Evolutionary conservation across 2,797 vertebrate species (phyloP), one percentile per base, ranked within the genome.

Genomic region (Nyctibius grandis): DNA sequence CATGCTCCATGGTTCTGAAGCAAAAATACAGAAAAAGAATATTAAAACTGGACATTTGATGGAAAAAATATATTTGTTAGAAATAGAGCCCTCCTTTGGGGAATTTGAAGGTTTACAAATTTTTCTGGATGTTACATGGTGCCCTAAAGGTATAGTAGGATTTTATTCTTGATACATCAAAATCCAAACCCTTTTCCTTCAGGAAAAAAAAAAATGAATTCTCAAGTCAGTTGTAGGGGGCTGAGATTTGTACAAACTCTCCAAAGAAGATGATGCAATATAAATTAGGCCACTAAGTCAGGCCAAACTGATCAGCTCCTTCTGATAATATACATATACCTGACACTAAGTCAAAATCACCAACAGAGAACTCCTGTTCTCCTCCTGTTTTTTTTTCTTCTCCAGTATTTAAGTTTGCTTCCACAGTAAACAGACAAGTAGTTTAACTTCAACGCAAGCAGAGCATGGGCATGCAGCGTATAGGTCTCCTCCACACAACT

Each of bases 391-490:
- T 44, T 51, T 23, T 17, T 51, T 26, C 4, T 38, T 33, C 50
- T 75, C 22, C 12, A 38, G 6, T 23, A 12, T 13, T 64, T 33
- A 26, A 54, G 47, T 57, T 44, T 89, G 15, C 4, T 48, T 64
- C 45, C 33, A 12, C 16, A 50, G 6, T 6, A 47, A 87, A 68
- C 9, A 8, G 53, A 12, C 31, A 6, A 38, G n/a, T 2, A 33
- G 42, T 67, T 87, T 16, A 74, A 61, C 42, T 77, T 45, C 14
- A 25, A 0, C 2, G 25, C 9, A 69, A 60, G 63, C 45, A 44
- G 12, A n/a, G 15, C 20, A 51, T 4, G 10, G 23, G 28, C 15
- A 36, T 13, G 11, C 5, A 57, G 26, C 1, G 1, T 6, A 9
- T 0, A 83, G 29, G 26, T 36, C 19, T 81, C 72, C 73, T 72